Evolutionary conservation across 2,797 vertebrate species (phyloP).

Genomic region (Nannoperca obscura): DNA sequence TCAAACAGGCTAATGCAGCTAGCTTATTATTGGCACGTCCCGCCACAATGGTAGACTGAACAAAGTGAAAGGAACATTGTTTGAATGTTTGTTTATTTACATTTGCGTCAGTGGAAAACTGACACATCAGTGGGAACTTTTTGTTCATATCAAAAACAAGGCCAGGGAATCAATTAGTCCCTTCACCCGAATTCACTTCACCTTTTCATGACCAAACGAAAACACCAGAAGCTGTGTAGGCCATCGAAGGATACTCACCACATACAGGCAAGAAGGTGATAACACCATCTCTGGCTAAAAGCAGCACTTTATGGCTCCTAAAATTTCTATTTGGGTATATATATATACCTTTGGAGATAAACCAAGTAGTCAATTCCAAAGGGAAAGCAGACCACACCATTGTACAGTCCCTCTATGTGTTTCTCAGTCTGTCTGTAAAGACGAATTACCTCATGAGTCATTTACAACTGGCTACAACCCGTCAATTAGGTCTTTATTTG

Average conservation of each 20-base stretch:
- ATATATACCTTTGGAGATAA: conserved; percentile 35
- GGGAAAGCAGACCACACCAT: conserved; percentile 51
- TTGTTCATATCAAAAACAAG: conserved; percentile 31
- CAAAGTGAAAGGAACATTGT: conserved; percentile 60
- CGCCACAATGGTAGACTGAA: conserved; percentile 57
- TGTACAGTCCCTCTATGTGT: conserved; percentile 45
- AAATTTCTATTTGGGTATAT: conserved; percentile 29
- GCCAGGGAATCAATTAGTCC: conserved; percentile 35
- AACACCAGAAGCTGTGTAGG: not conserved
- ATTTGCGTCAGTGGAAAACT: conserved; percentile 38
- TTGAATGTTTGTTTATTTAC: conserved; percentile 58
- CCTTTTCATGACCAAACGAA: conserved; percentile 10
- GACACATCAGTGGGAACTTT: conserved; percentile 21
- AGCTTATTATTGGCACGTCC: conserved; percentile 80
- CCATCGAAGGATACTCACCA: not conserved
- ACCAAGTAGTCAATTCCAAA: conserved; percentile 45
- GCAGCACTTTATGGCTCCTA: conserved; percentile 7
- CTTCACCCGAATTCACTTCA: conserved; percentile 22
- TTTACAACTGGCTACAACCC: conserved; percentile 80
- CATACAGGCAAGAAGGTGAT: conserved; percentile 20
- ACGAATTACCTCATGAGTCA: conserved; percentile 81
- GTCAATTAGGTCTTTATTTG: conserved; percentile 85
- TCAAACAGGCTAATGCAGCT: conserved; percentile 80
- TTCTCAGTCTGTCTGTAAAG: conserved; percentile 64
- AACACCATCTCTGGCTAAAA: conserved; percentile 20